Base-by-base conservation (phyloP, 2,888 invertebrate genomes). In the Empis stercorea region DNA sequence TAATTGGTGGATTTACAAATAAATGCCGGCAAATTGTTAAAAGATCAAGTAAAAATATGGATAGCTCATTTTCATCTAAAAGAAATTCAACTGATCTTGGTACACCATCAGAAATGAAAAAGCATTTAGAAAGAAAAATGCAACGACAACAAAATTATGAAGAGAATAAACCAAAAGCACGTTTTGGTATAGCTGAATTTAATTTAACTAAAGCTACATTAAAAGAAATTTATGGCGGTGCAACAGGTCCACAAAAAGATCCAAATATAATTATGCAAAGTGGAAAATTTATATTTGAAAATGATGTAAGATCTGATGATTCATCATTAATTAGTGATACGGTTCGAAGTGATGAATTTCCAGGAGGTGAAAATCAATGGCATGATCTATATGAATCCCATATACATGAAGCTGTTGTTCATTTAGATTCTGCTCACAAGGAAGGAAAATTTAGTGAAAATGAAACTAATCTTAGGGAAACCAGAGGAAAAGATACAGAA, bases 1-100 rank as follows among this genome's bases (percentile, higher is more conserved):
- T 79, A 70, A 76, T 83, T 58, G 81, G 82, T 16, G 82, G 83
- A 3, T 80, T 80, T 50, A 71, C 80, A 1, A 76, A 74, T 56
- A 73, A 74, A 56, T 81, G 80, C 55, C 61, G 68, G 0, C 64
- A 66, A 46, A 64, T 70, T 13, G 56, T 68, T 2, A 60, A 56
- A 30, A 57, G 63, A 11, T 54, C 62, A 2, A 58, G 58, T 1
- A 55, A 59, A 10, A 60, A 61, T 0, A 42, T 48, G 3, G 48
- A 59, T 10, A 65, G 62, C 30, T 51, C 51, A 3, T 55, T 54
- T 48, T 65, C 68, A 3, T 65, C 68, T 2, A 49, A 50, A 9
- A 51, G 54, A n/a, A 56, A 51, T 13, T 64, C 64, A 1, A 45
- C 16, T 3, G 53, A 46, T 11, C 39, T 45, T 1, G 43, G 14